Evolutionary conservation across 1,140 invertebrate species (phyloP), one percentile per base, ranked within the genome.

Genomic region (Copidosoma floridanum): DNA sequence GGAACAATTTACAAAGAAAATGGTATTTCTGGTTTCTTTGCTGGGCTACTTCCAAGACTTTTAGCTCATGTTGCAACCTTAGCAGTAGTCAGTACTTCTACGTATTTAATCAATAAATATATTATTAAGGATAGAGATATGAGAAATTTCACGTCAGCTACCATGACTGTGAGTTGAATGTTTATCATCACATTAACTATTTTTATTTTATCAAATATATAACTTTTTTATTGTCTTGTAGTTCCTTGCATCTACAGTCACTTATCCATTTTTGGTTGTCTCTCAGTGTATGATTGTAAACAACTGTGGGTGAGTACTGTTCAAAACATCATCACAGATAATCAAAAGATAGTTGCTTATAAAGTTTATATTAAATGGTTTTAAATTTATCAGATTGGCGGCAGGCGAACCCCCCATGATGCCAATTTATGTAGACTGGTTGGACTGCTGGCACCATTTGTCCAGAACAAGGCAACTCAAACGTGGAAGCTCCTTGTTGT

Each of bases 241-340:
- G 88, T 85, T 88, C 65, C 64, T 94, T 26, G 88, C 89, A 26
- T 88, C 87, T 57, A 85, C 92, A 27, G 70, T 94, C 35, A 90
- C 89, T 8, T 95, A 96, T 77, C 93, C 93, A 18, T 87, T 95
- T 68, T 85, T 89, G 73, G 89, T 96, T 14, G 91, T 95, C 1
- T 90, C 90, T 29, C 90, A 91, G 63, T 93, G 93, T 71, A 94
- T 94, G 88, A 85, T 87, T 61, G 88, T 95, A 3, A 89, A 88
- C 57, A 85, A 89, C 51, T 86, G 86, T n/a, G 86, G 86, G 84
- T 85, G 69, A 81, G 81, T 74, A 58, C 11, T 20, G 6, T n/a
- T n/a, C n/a, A n/a, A n/a, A n/a, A n/a, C n/a, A n/a, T n/a, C n/a
- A n/a, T n/a, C n/a, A n/a, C n/a, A n/a, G n/a, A n/a, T n/a, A n/a